Base-by-base conservation (phyloP, 2,888 invertebrate genomes). In the Euphydryas editha region DNA sequence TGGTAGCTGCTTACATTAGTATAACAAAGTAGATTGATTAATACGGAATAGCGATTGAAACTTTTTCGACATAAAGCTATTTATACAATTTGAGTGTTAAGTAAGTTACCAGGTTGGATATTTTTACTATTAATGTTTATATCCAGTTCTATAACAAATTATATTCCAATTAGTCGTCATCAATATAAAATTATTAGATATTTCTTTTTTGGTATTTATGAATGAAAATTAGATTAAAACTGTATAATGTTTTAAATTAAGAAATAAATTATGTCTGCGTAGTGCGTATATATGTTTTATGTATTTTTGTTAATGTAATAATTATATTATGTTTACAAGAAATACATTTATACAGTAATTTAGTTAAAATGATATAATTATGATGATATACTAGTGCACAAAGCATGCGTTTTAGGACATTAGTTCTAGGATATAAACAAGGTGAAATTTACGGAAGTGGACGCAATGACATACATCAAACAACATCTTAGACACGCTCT, bases 371-470 rank as follows among this genome's bases (percentile, higher is more conserved):
- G 42, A 36, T 36, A 36, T 36, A 5, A 7, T 36, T 36, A 36
- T 7, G 5, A 10, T 36, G 36, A 44, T n/a, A 44, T 44, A 44
- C 42, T n/a, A n/a, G 42, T n/a, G 42, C 42, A 44, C n/a, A 2
- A n/a, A 44, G 5, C 42, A 44, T n/a, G 5, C 8, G 30, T 30
- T 30, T 30, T 30, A 30, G 30, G 30, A 8, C 30, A 30, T 30
- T 30, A 30, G 5, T 11, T 10, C 42, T 0, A 44, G 6, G 39
- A n/a, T n/a, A n/a, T n/a, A n/a, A n/a, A 36, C 54, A 71, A 69
- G 71, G 71, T 69, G 71, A 69, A 67, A 65, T 54, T 56, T 44
- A 61, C 71, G 72, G 72, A 72, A 72, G 58, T 63, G 54, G 42
- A 58, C 37, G 60, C 57, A 69, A 58, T 55, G 30, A 65, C 59